phyloP scores from a whole-genome alignment of 2,888 invertebrate genomes.

The Callyntrura guangdongensis region DNA sequence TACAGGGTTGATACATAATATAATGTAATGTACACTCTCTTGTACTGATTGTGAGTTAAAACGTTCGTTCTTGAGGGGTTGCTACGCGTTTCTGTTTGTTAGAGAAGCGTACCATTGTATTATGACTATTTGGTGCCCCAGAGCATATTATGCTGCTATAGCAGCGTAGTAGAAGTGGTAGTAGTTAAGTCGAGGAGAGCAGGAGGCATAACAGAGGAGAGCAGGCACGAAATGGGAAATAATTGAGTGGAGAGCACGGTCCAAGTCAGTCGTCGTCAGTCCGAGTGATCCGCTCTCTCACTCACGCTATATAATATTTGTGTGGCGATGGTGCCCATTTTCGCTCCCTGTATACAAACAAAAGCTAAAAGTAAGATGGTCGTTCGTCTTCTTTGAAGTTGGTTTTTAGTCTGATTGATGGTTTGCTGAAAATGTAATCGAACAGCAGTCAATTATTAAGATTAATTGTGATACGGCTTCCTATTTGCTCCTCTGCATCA shows the following conservation, averaged over 20 bases:
- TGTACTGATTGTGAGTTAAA: not conserved
- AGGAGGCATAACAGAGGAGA: not conserved
- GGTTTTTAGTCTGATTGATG: conserved; percentile 61
- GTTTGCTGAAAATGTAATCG: conserved; percentile 63
- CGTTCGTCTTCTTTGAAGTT: conserved; percentile 5
- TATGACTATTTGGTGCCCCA: too few species aligned
- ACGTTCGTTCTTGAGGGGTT: too few species aligned
- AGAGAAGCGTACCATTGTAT: too few species aligned
- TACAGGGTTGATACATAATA: not conserved
- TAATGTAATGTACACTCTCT: not conserved
- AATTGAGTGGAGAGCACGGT: conserved; percentile 36
- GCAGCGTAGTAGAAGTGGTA: not conserved
- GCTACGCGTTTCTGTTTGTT: too few species aligned
- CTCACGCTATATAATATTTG: not conserved
- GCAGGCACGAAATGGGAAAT: conserved; percentile 37
- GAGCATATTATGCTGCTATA: too few species aligned
- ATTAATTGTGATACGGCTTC: conserved; percentile 56
- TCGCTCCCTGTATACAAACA: not conserved
- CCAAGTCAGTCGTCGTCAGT: conserved; percentile 23
- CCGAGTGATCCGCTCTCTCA: conserved; percentile 28
- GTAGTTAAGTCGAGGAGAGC: not conserved
- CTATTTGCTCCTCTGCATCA: conserved; percentile 14
- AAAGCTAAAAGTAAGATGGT: not conserved
- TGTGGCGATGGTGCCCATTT: not conserved
- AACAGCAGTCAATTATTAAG: conserved; percentile 67